A percentile compares a stretch with the other conserved stretches of the same genome.
phyloP scores from a whole-genome alignment of 1,140 invertebrate genomes.

The Lordiphosa collinella region DNA sequence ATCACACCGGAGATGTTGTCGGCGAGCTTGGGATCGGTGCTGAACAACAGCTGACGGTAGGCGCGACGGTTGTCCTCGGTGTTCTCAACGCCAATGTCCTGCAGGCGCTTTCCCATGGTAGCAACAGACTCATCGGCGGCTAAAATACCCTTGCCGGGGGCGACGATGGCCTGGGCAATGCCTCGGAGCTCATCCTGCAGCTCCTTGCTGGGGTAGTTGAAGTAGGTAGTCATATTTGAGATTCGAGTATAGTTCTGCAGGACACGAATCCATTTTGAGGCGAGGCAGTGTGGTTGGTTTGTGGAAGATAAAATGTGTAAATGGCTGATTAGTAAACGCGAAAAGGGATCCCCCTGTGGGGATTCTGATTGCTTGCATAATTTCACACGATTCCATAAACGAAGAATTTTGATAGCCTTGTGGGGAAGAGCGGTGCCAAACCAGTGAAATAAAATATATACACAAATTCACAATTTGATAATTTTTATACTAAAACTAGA shows the following conservation, averaged over 20 bases:
- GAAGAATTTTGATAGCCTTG: conserved; percentile 16
- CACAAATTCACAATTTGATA: neutral
- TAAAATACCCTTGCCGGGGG: conserved; percentile 94
- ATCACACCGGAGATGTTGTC: conserved; percentile 94
- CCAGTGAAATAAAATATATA: neutral
- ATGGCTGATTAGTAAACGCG: conserved; percentile 14
- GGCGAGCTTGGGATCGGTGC: conserved; percentile 85
- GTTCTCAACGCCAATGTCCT: conserved; percentile 87
- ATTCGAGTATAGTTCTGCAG: conserved; percentile 67
- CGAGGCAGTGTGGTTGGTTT: neutral
- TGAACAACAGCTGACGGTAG: conserved; percentile 95
- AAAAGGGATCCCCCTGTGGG: too few species aligned
- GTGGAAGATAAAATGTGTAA: neutral
- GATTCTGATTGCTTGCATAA: neutral
- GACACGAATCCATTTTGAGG: conserved; percentile 22
- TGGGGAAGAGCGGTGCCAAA: neutral
- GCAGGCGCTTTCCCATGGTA: conserved; percentile 93
- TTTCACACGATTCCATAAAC: neutral
- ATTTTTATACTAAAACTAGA: too few species aligned
- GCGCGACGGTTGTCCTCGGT: conserved; percentile 93
- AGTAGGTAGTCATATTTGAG: conserved; percentile 88
- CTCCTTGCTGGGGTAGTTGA: conserved; percentile 90
- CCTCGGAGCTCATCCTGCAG: conserved; percentile 93
- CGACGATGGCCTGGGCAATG: conserved; percentile 94
- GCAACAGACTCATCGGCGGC: conserved; percentile 93